Evolutionary conservation across 2,888 invertebrate genomes (phyloP).

Genomic region (Mesoligia furuncula): DNA sequence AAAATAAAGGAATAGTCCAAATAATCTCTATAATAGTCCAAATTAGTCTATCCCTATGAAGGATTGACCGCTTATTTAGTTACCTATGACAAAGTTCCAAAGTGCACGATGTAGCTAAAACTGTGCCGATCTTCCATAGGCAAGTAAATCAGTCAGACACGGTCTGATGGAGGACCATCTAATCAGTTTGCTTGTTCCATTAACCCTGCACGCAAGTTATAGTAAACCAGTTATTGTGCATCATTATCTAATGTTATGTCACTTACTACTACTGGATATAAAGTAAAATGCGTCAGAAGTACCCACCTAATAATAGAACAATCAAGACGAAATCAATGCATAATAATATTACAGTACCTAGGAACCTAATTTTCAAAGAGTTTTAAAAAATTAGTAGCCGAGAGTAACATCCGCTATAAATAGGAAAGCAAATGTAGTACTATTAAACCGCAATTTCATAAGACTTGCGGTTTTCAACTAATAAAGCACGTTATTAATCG

Average conservation of each 20-base stretch:
- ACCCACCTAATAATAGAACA: neutral
- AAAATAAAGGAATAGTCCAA: neutral
- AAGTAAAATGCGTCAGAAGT: slow-evolving; percentile 13
- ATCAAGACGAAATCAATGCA: slow-evolving; percentile 5
- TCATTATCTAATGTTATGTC: slow-evolving; percentile 56
- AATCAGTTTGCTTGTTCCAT: slow-evolving; percentile 50
- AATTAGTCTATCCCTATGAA: neutral
- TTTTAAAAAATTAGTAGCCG: neutral
- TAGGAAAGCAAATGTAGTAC: neutral
- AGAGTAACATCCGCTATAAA: slow-evolving; percentile 6
- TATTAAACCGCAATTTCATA: slow-evolving; percentile 22
- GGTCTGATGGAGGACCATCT: slow-evolving; percentile 44
- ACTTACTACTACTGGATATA: slow-evolving; percentile 11
- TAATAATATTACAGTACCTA: neutral
- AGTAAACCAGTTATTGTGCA: slow-evolving; percentile 50
- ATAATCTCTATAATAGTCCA: no score
- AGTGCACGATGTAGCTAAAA: neutral
- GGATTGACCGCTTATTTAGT: neutral
- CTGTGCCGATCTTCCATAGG: neutral
- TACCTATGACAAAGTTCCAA: neutral
- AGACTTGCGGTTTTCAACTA: slow-evolving; percentile 36
- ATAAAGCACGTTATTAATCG: slow-evolving; percentile 57
- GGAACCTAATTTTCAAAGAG: neutral
- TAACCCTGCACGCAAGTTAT: slow-evolving; percentile 51
- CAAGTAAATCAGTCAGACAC: neutral